Evolutionary conservation across 2,797 vertebrate species (phyloP).

Genomic region (Syncerus caffer): DNA sequence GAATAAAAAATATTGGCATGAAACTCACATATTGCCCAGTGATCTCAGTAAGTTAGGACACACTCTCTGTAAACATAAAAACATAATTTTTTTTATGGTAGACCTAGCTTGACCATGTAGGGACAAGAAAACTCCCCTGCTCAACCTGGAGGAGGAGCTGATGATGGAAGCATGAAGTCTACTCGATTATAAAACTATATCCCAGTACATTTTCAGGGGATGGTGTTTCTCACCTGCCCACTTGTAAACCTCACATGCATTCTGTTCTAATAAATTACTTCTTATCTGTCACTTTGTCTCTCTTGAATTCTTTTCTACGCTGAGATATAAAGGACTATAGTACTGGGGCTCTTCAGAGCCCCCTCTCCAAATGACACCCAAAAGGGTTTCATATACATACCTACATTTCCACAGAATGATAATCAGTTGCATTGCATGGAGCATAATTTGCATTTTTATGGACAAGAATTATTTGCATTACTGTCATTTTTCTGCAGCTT

Average conservation of each 20-base stretch:
- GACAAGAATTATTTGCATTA: not conserved
- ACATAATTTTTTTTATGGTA: not conserved
- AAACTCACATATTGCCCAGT: not conserved
- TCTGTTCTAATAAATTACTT: not conserved
- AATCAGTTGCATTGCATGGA: not conserved
- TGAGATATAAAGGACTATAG: not conserved
- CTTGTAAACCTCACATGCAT: not conserved
- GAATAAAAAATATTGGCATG: not conserved
- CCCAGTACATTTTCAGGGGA: not conserved
- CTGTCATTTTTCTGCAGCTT: not conserved
- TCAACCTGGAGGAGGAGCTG: not conserved
- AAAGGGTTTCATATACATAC: not conserved
- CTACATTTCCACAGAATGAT: not conserved
- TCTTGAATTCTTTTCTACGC: not conserved
- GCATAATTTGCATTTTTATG: not conserved
- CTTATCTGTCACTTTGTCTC: not conserved
- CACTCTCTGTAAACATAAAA: not conserved
- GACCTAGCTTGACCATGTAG: not conserved
- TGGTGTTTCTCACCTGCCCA: not conserved
- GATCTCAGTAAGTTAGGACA: not conserved
- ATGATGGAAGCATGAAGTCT: not conserved
- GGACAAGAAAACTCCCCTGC: not conserved
- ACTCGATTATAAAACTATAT: not conserved
- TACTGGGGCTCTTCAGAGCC: not conserved
- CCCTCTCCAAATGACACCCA: not conserved